Base-by-base conservation (phyloP, 2,888 invertebrate species). In the Acronicta leporina region DNA sequence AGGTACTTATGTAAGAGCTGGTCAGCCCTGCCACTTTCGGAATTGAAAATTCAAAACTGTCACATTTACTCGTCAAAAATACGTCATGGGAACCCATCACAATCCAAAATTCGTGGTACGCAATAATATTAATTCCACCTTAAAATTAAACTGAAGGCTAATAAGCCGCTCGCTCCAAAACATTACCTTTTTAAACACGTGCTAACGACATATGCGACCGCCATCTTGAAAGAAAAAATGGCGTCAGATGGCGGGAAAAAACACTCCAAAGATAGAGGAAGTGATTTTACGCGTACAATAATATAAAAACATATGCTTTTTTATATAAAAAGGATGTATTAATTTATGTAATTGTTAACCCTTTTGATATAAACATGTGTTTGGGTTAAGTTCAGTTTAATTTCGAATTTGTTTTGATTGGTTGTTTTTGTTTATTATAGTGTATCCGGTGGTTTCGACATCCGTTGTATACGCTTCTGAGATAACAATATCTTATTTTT, bases 301-400 rank as follows among this genome's bases (percentile, higher is more conserved):
- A 86, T 87, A 89, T 83, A 87, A 86, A 84, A 87, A 90, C 82
- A 83, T 86, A 86, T 87, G 83, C 84, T 85, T 73, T 30, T 79
- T 73, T 79, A 75, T 69, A 85, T 88, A 82, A 84, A 86, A 79
- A 90, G 92, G 92, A 92, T 89, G 90, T 92, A 92, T 94, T 93
- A 92, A 94, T 92, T 92, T 92, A 92, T 92, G 85, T 92, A 90
- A 92, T 91, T 91, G 88, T 92, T 88, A 93, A 91, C 91, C 93
- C 92, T 92, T 67, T 92, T 85, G 82, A 83, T 85, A 83, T 85
- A 90, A 90, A 88, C 92, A 93, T 90, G 88, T 93, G 92, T 89
- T 91, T 86, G 81, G 84, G 79, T 82, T 87, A 91, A 91, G 79
- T 75, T 81, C 82, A 83, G 89, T 92, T 93, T 93, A 92, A 92